Evolutionary conservation across 1,140 invertebrate genomes (phyloP).

Genomic region (Glomeris maerens): DNA sequence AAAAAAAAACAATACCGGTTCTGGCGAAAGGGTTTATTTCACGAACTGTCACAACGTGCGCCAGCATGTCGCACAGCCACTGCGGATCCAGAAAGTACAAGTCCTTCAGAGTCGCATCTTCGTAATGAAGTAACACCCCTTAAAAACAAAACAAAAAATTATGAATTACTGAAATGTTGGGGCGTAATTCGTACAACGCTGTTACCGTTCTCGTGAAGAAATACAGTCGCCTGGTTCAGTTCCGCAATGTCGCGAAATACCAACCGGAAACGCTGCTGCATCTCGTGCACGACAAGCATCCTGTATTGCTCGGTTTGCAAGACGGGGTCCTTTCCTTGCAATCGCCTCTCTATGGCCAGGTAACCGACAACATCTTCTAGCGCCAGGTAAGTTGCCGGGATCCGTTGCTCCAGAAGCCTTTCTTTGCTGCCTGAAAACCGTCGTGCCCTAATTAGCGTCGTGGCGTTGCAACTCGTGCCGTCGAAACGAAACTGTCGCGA

Average conservation of each 20-base stretch:
- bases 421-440: conserved; percentile 62
- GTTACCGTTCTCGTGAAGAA: conserved; percentile 95
- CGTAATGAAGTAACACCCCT: conserved; percentile 92
- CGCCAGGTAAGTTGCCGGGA: conserved; percentile 88
- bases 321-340: conserved; percentile 57
- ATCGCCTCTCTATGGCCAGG: conserved; percentile 50
- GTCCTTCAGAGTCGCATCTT: conserved; percentile 88
- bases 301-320: conserved; percentile 73
- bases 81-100: conserved; percentile 92
- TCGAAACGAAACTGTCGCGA: conserved; percentile 7
- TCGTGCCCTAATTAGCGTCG: conserved; percentile 19
- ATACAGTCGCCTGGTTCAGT: conserved; percentile 75
- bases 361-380: conserved; percentile 79
- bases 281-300: conserved; percentile 49
- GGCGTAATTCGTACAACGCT: conserved; percentile 9
- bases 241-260: conserved; percentile 77
- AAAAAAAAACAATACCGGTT: conserved; percentile 40
- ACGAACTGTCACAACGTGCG: conserved; percentile 85
- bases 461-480: conserved; percentile 1
- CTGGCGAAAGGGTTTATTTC: conserved; percentile 92
- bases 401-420: conserved; percentile 77
- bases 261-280: conserved; percentile 45
- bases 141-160: conserved; percentile 19
- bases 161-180: conserved; percentile 10
- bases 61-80: conserved; percentile 95